Base-by-base conservation (phyloP, 1,140 invertebrate genomes). In the Paraescarpia echinospica region DNA sequence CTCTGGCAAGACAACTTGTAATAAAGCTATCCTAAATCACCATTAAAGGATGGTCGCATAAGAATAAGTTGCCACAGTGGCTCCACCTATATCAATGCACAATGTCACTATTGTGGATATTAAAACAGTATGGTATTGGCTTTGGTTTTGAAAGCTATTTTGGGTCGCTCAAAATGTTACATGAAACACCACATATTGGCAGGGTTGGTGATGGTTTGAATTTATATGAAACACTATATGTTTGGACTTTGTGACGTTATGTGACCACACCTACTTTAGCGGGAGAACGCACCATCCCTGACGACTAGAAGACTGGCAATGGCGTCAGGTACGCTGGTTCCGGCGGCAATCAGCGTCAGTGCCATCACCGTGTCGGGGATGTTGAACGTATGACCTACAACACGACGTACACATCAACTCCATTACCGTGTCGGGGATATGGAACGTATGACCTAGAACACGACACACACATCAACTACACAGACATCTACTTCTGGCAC, bases 361-460 rank as follows among this genome's bases (percentile, higher is more conserved):
- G 96, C 96, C 95, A 97, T 96, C 35, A 96, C 96, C 91, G 96
- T 96, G 92, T 96, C 96, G 35, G 96, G 96, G 92, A 97, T 96
- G 89, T 94, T 94, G 22, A 96, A 94, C 33, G 96, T 97, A 92
- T 95, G 95, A 90, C 96, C 96, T 95, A 95, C 90, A 95, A 91
- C 33, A 91, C 41, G 91, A 35, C 90, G n/a, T 31, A 90, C 34
- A 34, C n/a, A 34, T 90, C 35, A 90, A 90, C 90, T 34, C 96
- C 95, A 97, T 96, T 35, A 96, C 96, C 91, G 96, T 96, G 92
- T 96, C 96, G 35, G 96, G 96, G 92, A 97, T 96, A 89, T 94
- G 94, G 22, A 96, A 94, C 33, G 96, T 97, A 92, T 95, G 95
- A 90, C 96, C 96, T 95, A 95, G 89, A 95, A 91, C 33, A 91